A percentile compares a stretch with the other conserved stretches of the same genome.
Evolutionary conservation across 2,888 invertebrate species (phyloP).

Genomic region (Erynnis tages): DNA sequence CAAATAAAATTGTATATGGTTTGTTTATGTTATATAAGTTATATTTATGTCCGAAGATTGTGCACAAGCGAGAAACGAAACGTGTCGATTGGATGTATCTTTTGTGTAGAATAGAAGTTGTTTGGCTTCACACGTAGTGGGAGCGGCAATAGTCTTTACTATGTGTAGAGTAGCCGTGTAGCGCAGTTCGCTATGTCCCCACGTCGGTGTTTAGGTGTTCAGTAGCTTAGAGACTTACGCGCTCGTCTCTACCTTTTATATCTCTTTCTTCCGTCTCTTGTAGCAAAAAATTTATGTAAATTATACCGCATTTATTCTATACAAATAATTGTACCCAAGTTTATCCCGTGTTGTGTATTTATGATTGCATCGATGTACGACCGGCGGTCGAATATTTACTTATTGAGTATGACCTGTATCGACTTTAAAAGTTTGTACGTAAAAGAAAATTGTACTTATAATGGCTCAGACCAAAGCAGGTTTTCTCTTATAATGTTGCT

Average conservation of each 20-base stretch:
- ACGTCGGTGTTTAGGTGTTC: constrained; percentile 70
- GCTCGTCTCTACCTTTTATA: constrained; percentile 37
- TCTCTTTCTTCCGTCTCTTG: constrained; percentile 51
- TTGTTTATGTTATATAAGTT: too few relatives aligned
- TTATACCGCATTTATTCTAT: constrained; percentile 58
- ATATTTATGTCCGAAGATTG: too few relatives aligned
- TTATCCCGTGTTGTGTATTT: constrained; percentile 58
- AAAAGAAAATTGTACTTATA: constrained; percentile 60
- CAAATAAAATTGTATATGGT: too few relatives aligned
- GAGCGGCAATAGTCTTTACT: constrained; percentile 24
- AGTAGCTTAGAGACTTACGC: constrained; percentile 55
- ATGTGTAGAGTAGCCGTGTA: constrained; percentile 66
- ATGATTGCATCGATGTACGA: constrained; percentile 49
- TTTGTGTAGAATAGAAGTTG: constrained; percentile 51
- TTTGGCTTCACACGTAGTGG: background rate
- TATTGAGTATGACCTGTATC: constrained; percentile 32
- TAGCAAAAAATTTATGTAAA: constrained; percentile 49
- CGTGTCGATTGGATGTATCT: too few relatives aligned
- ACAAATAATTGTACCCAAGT: constrained; percentile 49
- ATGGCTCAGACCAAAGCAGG: constrained; percentile 72
- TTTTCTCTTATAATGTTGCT: constrained; percentile 68
- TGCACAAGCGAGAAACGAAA: too few relatives aligned
- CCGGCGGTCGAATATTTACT: constrained; percentile 42
- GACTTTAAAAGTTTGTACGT: constrained; percentile 53
- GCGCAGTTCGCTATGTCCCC: constrained; percentile 52